phyloP scores from a whole-genome alignment of 2,113 vertebrate species.

The Phyllopteryx taeniolatus region DNA sequence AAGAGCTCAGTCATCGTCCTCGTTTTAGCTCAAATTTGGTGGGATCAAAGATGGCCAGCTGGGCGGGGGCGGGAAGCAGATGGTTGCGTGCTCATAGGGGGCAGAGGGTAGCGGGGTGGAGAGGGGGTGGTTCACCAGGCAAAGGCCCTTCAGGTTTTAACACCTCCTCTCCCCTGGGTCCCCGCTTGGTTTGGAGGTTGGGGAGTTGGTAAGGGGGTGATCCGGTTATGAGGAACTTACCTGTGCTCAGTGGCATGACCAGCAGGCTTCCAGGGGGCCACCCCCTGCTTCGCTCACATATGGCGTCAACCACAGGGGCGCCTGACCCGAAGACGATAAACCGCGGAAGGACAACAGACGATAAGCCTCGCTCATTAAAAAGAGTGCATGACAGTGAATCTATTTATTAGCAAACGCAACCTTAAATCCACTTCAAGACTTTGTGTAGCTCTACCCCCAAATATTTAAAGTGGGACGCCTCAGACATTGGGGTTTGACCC shows the following conservation, averaged over 20 bases:
- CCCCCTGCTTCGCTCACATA: conserved; percentile 67
- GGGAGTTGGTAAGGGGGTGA: conserved; percentile 48
- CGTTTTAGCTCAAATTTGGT: conserved; percentile 70
- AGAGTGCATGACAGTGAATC: conserved; percentile 44
- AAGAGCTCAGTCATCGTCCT: conserved; percentile 77
- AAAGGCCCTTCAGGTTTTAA: conserved; percentile 78
- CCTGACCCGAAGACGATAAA: conserved; percentile 65
- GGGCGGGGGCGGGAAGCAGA: conserved; percentile 71
- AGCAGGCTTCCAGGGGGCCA: conserved; percentile 64
- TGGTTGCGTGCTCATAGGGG: conserved; percentile 62
- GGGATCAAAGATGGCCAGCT: conserved; percentile 78
- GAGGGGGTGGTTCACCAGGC: conserved; percentile 56
- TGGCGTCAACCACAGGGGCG: conserved; percentile 64
- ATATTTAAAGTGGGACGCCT: background rate
- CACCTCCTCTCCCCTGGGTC: conserved; percentile 75
- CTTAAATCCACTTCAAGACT: conserved; percentile 1
- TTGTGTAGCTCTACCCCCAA: background rate
- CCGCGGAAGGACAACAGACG: conserved; percentile 54
- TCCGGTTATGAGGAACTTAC: conserved; percentile 70
- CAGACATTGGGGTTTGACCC: background rate
- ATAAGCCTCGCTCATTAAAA: conserved; percentile 56
- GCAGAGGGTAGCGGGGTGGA: conserved; percentile 56
- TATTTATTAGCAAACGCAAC: conserved; percentile 17
- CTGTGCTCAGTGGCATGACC: conserved; percentile 70
- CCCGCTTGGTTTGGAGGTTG: conserved; percentile 23